Evolutionary conservation across 2,888 invertebrate genomes (phyloP).

Genomic region (Allolobophora icterica): DNA sequence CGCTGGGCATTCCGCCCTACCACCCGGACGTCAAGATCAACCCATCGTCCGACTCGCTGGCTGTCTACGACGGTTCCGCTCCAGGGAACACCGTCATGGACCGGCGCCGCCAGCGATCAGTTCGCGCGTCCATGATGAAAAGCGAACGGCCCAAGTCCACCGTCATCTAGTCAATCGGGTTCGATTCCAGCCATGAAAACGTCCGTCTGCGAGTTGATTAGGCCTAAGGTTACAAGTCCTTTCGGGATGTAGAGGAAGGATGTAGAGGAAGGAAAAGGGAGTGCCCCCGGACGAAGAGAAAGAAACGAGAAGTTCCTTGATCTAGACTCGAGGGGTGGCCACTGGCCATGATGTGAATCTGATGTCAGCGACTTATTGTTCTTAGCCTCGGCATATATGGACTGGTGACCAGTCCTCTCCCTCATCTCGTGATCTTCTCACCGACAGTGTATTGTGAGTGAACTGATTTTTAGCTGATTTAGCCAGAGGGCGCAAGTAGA

Average conservation of each 20-base stretch:
- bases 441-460: neutral
- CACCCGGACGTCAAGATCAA: neutral
- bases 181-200: neutral
- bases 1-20: neutral
- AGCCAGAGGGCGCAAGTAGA: too few relatives aligned
- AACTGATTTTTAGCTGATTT: neutral
- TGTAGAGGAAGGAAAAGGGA: too few relatives aligned
- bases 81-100: neutral
- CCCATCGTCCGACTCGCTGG: neutral
- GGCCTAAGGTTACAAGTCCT: neutral
- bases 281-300: too few relatives aligned
- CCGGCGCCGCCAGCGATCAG: neutral
- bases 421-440: neutral
- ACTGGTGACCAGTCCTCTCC: neutral
- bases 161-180: neutral
- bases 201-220: neutral
- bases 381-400: neutral
- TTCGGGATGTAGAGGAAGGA: neutral
- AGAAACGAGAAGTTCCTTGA: neutral
- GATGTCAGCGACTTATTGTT: neutral
- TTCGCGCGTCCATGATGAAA: neutral
- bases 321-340: too few relatives aligned
- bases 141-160: neutral
- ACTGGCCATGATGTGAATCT: neutral
- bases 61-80: too few relatives aligned